Evolutionary conservation across 2,888 invertebrate genomes (phyloP).

Genomic region (Sesia bembeciformis): DNA sequence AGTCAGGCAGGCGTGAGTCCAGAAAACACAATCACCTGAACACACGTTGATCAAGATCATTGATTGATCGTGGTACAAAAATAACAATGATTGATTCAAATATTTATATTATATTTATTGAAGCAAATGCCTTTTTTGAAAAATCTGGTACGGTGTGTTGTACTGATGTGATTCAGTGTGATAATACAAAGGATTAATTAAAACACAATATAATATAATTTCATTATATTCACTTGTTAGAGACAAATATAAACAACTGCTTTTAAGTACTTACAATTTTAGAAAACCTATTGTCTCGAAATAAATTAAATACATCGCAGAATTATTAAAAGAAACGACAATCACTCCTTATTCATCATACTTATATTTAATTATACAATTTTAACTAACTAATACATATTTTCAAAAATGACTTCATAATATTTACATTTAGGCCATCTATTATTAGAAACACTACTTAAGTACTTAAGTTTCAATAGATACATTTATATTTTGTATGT

Average conservation of each 20-base stretch:
- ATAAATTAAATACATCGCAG: not conserved
- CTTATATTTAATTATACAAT: no score
- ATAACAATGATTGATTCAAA: no score
- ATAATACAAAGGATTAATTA: not conserved
- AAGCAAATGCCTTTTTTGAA: no score
- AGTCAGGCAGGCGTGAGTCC: no score
- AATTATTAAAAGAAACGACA: not conserved
- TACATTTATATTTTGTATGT: no score
- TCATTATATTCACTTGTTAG: constrained; percentile 28
- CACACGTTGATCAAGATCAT: no score
- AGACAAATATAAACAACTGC: constrained; percentile 39
- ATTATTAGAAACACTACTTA: constrained; percentile 28
- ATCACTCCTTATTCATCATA: not conserved
- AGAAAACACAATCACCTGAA: no score
- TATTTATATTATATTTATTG: no score
- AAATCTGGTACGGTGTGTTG: no score
- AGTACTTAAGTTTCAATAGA: no score
- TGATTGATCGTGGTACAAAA: no score
- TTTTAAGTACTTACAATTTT: constrained; percentile 7
- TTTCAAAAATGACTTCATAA: not conserved
- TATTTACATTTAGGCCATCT: constrained; percentile 25
- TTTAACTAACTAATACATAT: not conserved
- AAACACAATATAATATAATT: not conserved
- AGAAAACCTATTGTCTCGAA: not conserved
- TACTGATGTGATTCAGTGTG: no score